Conservation (phyloP, 2,113 vertebrate species). For the Sphaerodactylus townsendi region DNA sequence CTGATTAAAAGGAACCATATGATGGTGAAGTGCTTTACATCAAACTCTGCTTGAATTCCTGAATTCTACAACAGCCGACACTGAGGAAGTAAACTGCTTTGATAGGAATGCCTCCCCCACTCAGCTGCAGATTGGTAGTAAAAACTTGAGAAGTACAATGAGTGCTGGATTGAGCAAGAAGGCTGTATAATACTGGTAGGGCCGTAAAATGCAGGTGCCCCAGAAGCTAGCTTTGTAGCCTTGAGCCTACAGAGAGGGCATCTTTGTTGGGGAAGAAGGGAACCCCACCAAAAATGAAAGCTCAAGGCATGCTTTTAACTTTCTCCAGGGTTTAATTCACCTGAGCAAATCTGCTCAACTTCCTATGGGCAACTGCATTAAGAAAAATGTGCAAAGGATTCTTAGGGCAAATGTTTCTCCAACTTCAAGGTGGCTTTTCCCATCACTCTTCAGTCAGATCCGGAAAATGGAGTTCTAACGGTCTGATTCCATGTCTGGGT, state of each 20-base stretch:
- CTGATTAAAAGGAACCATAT: constrained; percentile 65
- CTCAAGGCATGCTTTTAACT: background rate
- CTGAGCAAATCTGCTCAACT: background rate
- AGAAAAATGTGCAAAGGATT: background rate
- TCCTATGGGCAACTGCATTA: background rate
- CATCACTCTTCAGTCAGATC: background rate
- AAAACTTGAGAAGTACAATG: background rate
- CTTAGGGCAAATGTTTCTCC: background rate
- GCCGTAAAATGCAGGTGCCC: constrained; percentile 29
- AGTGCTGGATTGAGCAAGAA: background rate
- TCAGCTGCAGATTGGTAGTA: constrained; percentile 10
- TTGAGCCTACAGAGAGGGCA: background rate
- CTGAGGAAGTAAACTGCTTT: constrained; percentile 1
- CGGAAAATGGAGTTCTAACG: background rate
- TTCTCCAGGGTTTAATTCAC: fast-evolving
- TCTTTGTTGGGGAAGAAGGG: background rate
- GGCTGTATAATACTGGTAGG: background rate
- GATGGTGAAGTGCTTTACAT: constrained; percentile 44
- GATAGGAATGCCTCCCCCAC: background rate
- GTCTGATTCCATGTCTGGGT: background rate
- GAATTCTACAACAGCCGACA: background rate
- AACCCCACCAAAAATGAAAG: background rate
- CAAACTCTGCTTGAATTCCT: background rate
- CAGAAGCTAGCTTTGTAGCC: background rate
- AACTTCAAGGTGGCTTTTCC: background rate